Percentiles rank a stretch among this genome's conserved stretches.
These are phyloP conservation scores for Drosophila pallidifrons DNA, from an alignment of 1,140 invertebrate genomes.

Conservation along the genomic window DNA sequence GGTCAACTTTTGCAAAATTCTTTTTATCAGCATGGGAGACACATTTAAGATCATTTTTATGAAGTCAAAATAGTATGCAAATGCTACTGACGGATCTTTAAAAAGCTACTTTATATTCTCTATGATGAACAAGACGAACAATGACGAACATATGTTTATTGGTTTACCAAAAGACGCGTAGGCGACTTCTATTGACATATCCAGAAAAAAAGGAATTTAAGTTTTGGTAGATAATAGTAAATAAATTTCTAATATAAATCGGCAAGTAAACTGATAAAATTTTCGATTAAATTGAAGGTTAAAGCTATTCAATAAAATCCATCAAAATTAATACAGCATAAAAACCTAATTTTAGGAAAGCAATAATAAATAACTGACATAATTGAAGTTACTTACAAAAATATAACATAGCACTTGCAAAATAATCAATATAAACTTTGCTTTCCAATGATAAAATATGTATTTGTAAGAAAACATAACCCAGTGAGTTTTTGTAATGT, in stretches of 20 bases:
- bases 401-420: too few species aligned
- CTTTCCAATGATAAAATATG: too few species aligned
- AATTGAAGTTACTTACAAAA: too few species aligned
- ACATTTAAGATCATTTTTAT: not conserved
- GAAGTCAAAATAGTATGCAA: slow-evolving; percentile 14
- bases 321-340: not conserved
- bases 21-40: not conserved
- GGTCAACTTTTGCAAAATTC: slow-evolving; percentile 16
- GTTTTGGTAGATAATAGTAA: not conserved
- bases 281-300: not conserved
- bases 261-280: not conserved
- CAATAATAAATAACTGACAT: too few species aligned
- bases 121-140: not conserved
- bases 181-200: not conserved
- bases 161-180: not conserved
- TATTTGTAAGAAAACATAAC: not conserved
- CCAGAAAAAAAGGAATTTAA: not conserved
- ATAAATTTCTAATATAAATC: not conserved
- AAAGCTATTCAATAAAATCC: not conserved
- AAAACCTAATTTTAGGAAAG: not conserved
- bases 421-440: too few species aligned
- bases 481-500: too few species aligned
- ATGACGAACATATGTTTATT: not conserved
- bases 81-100: slow-evolving; percentile 2
- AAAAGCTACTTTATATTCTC: not conserved